A percentile compares a stretch with the other conserved stretches of the same genome.
These are phyloP conservation scores for Leucoptera coffeella DNA, from an alignment of 2,888 invertebrate species.

Conservation along the genomic window DNA sequence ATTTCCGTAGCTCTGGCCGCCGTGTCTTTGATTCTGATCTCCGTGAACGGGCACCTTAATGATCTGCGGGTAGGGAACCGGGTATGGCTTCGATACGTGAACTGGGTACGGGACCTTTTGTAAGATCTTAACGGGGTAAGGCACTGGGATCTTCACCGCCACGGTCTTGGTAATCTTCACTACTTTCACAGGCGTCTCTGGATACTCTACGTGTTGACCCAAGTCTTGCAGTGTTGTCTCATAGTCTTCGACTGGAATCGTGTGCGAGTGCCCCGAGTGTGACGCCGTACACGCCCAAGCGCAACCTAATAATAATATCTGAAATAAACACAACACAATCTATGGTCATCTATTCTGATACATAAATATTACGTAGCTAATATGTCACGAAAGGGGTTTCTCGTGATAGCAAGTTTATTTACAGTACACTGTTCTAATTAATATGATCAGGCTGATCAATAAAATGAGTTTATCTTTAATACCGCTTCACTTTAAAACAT, in stretches of 20 bases:
- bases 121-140: conserved; percentile 63
- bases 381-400: neutral
- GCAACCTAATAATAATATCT: conserved; percentile 29
- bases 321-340: conserved; percentile 12
- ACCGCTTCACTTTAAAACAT: no score
- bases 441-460: no score
- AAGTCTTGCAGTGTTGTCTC: conserved; percentile 35
- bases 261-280: conserved; percentile 14
- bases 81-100: conserved; percentile 55
- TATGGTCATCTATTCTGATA: neutral
- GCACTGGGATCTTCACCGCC: conserved; percentile 62
- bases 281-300: conserved; percentile 21
- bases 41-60: conserved; percentile 40
- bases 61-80: conserved; percentile 57
- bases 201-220: conserved; percentile 37
- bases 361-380: neutral
- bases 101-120: conserved; percentile 58
- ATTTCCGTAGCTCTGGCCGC: no score
- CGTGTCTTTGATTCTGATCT: no score
- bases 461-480: no score
- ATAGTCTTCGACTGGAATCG: conserved; percentile 39
- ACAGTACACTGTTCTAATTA: neutral
- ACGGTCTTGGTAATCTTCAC: conserved; percentile 63
- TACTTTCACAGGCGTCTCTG: conserved; percentile 57
- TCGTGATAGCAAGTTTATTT: neutral